Percentiles rank a stretch among this genome's conserved stretches.
phyloP scores from a whole-genome alignment of 2,888 invertebrate species.

The Atherix ibis region DNA sequence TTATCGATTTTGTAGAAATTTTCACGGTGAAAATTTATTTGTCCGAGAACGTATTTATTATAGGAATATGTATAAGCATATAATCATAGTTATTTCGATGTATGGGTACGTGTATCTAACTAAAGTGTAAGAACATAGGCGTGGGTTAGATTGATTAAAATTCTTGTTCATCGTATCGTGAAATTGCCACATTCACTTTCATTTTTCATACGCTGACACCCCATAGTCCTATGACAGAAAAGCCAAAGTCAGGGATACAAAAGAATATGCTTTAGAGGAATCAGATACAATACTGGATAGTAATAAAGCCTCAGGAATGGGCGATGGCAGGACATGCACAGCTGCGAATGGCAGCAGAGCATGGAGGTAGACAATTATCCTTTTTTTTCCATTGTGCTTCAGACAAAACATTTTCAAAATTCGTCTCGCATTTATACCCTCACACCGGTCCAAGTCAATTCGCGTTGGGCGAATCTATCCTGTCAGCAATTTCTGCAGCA shows the following conservation, averaged over 20 bases:
- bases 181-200: slow-evolving; percentile 12
- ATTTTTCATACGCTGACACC: slow-evolving; percentile 10
- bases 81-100: no score
- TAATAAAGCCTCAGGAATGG: background rate
- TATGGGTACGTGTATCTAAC: no score
- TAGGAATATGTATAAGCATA: no score
- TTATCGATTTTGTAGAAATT: no score
- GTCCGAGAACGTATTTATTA: no score
- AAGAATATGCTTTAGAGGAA: background rate
- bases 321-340: background rate
- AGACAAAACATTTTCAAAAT: background rate
- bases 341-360: slow-evolving; percentile 3
- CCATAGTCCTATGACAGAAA: background rate
- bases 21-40: no score
- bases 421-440: background rate
- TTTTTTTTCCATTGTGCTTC: background rate
- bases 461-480: slow-evolving; percentile 8
- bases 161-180: slow-evolving; percentile 11
- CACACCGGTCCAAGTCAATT: slow-evolving; percentile 6
- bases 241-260: background rate
- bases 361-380: no score
- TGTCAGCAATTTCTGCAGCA: slow-evolving; percentile 10
- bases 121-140: no score
- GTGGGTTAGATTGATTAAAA: slow-evolving; percentile 12
- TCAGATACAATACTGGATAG: background rate